phyloP scores from a whole-genome alignment of 2,888 invertebrate species.

The Eulithis prunata region DNA sequence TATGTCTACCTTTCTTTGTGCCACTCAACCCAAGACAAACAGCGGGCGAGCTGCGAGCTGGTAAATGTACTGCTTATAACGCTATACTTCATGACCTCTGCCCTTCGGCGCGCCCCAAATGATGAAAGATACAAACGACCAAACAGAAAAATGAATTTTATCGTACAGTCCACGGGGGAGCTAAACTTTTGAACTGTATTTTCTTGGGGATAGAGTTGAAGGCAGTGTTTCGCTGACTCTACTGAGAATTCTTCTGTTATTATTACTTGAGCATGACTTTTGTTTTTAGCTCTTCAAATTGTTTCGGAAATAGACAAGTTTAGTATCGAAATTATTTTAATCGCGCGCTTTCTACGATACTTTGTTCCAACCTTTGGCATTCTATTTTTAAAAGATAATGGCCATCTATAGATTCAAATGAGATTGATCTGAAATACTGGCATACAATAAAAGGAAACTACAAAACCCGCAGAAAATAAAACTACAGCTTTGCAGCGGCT shows the following conservation, averaged over 20 bases:
- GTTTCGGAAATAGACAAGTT: constrained; percentile 12
- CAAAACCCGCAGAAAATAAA: too few relatives aligned
- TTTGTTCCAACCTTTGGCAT: too few relatives aligned
- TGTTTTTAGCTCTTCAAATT: constrained; percentile 29
- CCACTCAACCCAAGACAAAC: constrained; percentile 21
- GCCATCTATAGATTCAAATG: too few relatives aligned
- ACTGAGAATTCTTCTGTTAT: constrained; percentile 6
- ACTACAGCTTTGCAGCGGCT: too few relatives aligned
- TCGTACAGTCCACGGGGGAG: constrained; percentile 13
- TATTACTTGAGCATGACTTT: constrained; percentile 24
- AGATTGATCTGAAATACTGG: too few relatives aligned
- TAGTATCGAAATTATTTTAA: background rate
- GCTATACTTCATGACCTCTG: constrained; percentile 46
- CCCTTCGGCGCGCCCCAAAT: constrained; percentile 45
- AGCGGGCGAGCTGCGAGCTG: constrained; percentile 3
- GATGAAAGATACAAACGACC: constrained; percentile 42
- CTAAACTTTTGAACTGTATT: constrained; percentile 17
- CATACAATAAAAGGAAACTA: too few relatives aligned
- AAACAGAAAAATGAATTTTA: constrained; percentile 41
- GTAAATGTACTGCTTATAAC: constrained; percentile 26
- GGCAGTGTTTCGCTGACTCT: constrained; percentile 5
- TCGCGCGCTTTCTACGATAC: background rate
- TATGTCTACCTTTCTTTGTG: constrained; percentile 5
- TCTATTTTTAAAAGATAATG: too few relatives aligned
- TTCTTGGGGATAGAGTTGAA: constrained; percentile 8